Evolutionary conservation across 2,888 invertebrate species (phyloP).

Genomic region (Chydorus sphaericus): DNA sequence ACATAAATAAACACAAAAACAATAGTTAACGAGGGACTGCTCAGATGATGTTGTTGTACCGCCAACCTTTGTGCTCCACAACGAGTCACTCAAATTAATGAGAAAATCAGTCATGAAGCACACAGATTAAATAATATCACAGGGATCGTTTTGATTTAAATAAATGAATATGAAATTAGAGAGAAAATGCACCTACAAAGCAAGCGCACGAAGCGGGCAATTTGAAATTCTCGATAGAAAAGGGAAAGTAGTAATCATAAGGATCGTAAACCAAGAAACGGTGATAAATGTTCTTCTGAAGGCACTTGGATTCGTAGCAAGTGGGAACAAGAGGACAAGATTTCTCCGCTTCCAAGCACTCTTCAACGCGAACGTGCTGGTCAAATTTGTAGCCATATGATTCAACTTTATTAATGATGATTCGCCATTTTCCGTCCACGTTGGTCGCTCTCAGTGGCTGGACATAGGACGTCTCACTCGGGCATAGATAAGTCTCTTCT

Average conservation of each 20-base stretch:
- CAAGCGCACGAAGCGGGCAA: conserved; percentile 22
- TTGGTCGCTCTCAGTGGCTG: conserved; percentile 21
- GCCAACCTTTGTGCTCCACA: conserved; percentile 4
- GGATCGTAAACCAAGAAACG: conserved; percentile 22
- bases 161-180: neutral
- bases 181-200: conserved; percentile 17
- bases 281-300: conserved; percentile 22
- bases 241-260: conserved; percentile 22
- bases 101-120: neutral
- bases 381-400: conserved; percentile 19
- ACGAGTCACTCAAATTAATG: neutral
- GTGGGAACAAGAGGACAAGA: conserved; percentile 21
- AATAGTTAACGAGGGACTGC: conserved; percentile 3
- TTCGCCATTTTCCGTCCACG: conserved; percentile 21
- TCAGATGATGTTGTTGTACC: neutral
- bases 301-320: conserved; percentile 21
- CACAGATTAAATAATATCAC: conserved; percentile 1
- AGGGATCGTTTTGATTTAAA: conserved; percentile 1
- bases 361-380: conserved; percentile 18
- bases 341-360: conserved; percentile 17
- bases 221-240: conserved; percentile 22
- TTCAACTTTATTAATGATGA: conserved; percentile 21
- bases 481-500: conserved; percentile 21
- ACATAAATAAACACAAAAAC: too few species aligned
- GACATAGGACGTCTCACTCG: conserved; percentile 20